Base-by-base conservation (phyloP, 2,888 invertebrate species). In the Sepiola atlantica region DNA sequence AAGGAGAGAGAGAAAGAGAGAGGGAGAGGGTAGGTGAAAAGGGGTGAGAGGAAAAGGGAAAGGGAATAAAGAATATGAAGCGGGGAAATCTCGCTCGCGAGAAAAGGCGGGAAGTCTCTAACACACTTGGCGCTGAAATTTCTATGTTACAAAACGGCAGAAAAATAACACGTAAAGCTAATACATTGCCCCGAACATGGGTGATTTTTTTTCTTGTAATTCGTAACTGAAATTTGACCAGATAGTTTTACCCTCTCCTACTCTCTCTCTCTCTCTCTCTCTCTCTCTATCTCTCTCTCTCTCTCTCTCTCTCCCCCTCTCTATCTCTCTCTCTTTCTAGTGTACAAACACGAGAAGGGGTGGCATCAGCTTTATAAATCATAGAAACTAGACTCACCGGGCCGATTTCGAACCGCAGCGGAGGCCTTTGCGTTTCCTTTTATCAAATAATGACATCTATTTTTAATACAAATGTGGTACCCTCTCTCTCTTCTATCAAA, bases 271-370 rank as follows among this genome's bases (percentile, higher is more conserved):
- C 20, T 24, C 21, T 24, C 10, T 61, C 61, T 61, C 77, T 77
- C 16, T n/a, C 32, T 77, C n/a, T 77, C 32, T n/a, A 1, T 45
- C 45, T 45, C 45, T 45, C 45, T 45, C n/a, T 77, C n/a, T n/a
- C n/a, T 32, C 16, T 18, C 16, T 77, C 77, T n/a, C 24, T 20
- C 61, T 24, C 20, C 24, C 21, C 24, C 10, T 61, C 61, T 61
- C 77, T 77, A 4, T n/a, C n/a, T 77, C n/a, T 77, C 32, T n/a
- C 10, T n/a, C 16, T 77, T n/a, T 77, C 32, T n/a, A 8, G 14
- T 0, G 16, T 0, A 3, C 4, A 21, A n/a, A 12, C 2, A 16
- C n/a, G n/a, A 14, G n/a, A 77, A 32, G 0, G n/a, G n/a, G 24
- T 61, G 61, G 24, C 10, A 24, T 61, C 10, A 24, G 20, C 4